Base-by-base conservation (phyloP, 2,888 invertebrate genomes). In the Cremastinae sp. region DNA sequence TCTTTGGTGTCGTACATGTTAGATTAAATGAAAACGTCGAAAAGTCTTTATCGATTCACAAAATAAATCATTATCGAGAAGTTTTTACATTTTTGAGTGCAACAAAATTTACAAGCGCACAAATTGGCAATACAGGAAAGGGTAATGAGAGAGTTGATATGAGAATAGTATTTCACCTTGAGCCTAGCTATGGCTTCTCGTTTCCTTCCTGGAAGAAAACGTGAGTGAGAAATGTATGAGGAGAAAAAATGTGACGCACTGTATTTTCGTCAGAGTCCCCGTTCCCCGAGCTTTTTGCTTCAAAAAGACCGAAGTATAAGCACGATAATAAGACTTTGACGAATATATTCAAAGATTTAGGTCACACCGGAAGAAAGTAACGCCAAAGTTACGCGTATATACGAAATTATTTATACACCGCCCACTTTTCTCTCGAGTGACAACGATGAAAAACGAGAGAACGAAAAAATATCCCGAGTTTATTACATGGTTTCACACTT, bases 321-420 rank as follows among this genome's bases (percentile, higher is more conserved):
- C 53, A 39, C 41, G 53, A 35, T 45, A 68, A 74, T 74, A 37
- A 14, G 41, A 39, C 39, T 14, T 14, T 49, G 61, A 49, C 47
- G 45, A 58, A 68, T 49, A 47, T 47, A 61, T 45, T 47, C 68
- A 12, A 39, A 58, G 53, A 55, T 35, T 47, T 28, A n/a, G 47
- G 41, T 4, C 20, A 28, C 28, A 20, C n/a, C 12, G 35, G 9
- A 64, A 18, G 16, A 49, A 55, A 41, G 10, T 18, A 49, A 22
- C 5, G 28, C 28, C 28, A 5, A 28, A 47, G 37, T 12, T 39
- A 55, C 37, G 8, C 53, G 37, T 22, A 12, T 43, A 45, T 35
- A 18, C 37, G 3, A 35, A 28, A 37, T 35, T 14, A 56, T 47
- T 16, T n/a, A 18, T 41, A 41, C 22, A 66, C 28, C 56, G 22